These are phyloP conservation scores for Mystacornis crossleyi DNA, from an alignment of 2,113 vertebrate genomes.

Conservation along the genomic window DNA sequence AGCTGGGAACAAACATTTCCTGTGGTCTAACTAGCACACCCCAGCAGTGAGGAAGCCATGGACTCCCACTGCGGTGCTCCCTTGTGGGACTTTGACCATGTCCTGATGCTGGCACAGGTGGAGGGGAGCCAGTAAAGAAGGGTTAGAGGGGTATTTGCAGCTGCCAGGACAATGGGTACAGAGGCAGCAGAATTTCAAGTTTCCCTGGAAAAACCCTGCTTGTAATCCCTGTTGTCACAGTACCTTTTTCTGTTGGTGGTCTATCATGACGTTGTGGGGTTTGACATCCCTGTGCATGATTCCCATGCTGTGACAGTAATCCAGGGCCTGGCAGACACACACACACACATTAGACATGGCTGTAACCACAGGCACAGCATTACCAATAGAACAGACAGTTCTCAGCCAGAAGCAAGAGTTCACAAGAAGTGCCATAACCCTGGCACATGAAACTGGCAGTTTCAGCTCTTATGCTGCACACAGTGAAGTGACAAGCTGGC, in stretches of 20 bases:
- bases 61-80: background rate
- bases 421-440: background rate
- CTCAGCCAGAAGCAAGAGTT: background rate
- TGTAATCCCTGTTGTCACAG: background rate
- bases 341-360: background rate
- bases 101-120: background rate
- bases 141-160: background rate
- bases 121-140: background rate
- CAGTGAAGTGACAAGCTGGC: background rate
- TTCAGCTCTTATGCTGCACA: background rate
- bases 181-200: background rate
- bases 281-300: slow-evolving; percentile 99
- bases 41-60: background rate
- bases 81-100: background rate
- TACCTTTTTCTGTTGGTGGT: slow-evolving; percentile 98
- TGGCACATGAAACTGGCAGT: background rate
- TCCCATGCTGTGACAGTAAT: slow-evolving; percentile 99
- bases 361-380: background rate
- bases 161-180: background rate
- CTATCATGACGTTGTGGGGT: slow-evolving; percentile 99
- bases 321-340: slow-evolving; percentile 87
- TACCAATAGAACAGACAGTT: background rate
- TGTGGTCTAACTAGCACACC: background rate
- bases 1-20: background rate
- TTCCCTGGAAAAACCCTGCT: background rate